Conservation (phyloP, 2,113 vertebrate genomes). For the Ascaphus truei region DNA sequence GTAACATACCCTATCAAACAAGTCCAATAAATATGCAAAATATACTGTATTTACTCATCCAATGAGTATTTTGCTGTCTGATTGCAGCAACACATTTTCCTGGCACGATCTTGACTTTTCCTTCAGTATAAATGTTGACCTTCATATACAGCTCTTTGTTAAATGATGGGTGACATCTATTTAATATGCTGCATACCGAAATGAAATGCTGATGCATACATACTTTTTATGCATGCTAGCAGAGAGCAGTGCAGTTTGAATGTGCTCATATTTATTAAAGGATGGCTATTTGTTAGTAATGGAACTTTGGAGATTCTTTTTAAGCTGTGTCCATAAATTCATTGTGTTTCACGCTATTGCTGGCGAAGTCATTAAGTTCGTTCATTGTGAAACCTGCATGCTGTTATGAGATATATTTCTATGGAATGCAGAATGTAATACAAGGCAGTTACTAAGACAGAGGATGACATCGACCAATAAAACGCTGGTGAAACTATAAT, state of each 20-base stretch:
- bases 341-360: conserved; percentile 15
- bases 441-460: conserved; percentile 27
- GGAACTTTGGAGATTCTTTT: conserved; percentile 27
- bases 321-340: conserved; percentile 9
- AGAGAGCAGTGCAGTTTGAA: conserved; percentile 2
- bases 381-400: conserved; percentile 24
- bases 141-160: conserved; percentile 11
- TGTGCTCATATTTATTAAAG: conserved; percentile 26
- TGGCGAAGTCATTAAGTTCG: conserved; percentile 22
- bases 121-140: conserved; percentile 16
- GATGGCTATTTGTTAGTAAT: conserved; percentile 18
- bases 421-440: conserved; percentile 12
- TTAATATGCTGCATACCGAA: conserved; percentile 26
- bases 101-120: neutral
- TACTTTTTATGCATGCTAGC: conserved; percentile 23
- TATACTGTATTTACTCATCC: neutral
- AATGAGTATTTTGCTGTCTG: neutral
- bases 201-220: conserved; percentile 28
- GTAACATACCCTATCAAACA: too few relatives aligned
- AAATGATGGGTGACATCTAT: conserved; percentile 23
- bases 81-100: neutral
- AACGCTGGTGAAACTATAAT: conserved; percentile 18
- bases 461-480: conserved; percentile 11
- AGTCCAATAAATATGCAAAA: too few relatives aligned
- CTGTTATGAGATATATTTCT: conserved; percentile 19